Conservation (phyloP, 2,888 invertebrate genomes). For the Stenodema calcarata region DNA sequence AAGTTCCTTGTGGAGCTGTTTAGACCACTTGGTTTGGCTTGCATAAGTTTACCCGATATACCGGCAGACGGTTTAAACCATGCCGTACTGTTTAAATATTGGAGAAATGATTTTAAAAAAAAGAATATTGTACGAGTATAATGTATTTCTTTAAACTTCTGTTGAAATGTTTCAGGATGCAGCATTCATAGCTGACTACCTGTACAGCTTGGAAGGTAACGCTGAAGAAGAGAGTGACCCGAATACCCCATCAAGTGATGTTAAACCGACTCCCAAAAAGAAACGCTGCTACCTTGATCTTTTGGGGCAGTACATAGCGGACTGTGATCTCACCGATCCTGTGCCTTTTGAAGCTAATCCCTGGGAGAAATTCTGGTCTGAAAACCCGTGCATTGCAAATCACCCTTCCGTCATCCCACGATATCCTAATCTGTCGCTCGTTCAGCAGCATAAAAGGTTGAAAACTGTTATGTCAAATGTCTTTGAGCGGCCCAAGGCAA, state of each 20-base stretch:
- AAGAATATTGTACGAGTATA: no score
- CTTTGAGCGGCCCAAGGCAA: slow-evolving; percentile 41
- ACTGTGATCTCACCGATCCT: slow-evolving; percentile 72
- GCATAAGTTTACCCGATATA: no score
- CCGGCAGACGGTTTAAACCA: no score
- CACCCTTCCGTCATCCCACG: slow-evolving; percentile 78
- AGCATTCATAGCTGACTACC: slow-evolving; percentile 87
- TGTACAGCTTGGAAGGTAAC: slow-evolving; percentile 77
- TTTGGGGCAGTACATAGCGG: slow-evolving; percentile 87
- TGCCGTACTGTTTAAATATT: no score
- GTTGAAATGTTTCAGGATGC: slow-evolving; percentile 66
- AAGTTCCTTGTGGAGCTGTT: no score
- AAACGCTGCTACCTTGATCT: slow-evolving; percentile 83
- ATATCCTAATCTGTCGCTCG: slow-evolving; percentile 76
- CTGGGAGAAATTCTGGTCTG: slow-evolving; percentile 78
- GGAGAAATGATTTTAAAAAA: no score
- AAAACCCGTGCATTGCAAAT: slow-evolving; percentile 75
- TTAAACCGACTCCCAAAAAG: background rate
- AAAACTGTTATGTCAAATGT: slow-evolving; percentile 47
- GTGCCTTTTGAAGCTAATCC: slow-evolving; percentile 76
- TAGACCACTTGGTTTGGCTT: no score
- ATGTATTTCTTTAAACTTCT: background rate
- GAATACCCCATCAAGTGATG: background rate
- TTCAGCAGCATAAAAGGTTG: slow-evolving; percentile 71
- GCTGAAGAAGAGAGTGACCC: background rate